Evolutionary conservation across 2,113 vertebrate genomes (phyloP).

Genomic region (Heterochromis multidens): DNA sequence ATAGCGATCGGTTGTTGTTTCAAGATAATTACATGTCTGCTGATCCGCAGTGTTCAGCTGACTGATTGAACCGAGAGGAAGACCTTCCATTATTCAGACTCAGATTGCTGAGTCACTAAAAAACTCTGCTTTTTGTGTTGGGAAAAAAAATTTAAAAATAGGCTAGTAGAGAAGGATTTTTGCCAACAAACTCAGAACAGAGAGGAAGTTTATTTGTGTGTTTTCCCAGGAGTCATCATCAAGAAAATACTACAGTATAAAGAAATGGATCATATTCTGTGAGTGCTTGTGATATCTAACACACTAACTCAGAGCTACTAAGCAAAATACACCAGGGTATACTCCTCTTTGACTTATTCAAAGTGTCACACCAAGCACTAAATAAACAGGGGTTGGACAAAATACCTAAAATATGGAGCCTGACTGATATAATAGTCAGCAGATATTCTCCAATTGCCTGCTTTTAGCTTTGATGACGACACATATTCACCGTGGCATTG

Average conservation of each 20-base stretch:
- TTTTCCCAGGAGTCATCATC: background rate
- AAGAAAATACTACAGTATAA: background rate
- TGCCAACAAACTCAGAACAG: background rate
- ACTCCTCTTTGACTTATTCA: background rate
- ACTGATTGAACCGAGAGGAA: background rate
- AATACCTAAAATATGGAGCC: background rate
- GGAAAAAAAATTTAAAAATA: constrained; percentile 20
- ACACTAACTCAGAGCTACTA: background rate
- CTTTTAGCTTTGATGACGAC: background rate
- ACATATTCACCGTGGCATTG: background rate
- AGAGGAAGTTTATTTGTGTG: background rate
- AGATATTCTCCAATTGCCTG: background rate
- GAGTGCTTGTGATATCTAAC: background rate
- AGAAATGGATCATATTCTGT: background rate
- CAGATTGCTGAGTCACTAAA: constrained; percentile 36
- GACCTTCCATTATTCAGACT: background rate
- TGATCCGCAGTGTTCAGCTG: background rate
- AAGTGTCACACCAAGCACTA: background rate
- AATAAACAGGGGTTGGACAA: background rate
- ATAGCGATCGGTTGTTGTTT: background rate
- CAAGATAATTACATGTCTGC: background rate
- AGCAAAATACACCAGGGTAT: background rate
- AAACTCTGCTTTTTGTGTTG: background rate
- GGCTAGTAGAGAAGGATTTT: constrained; percentile 5
- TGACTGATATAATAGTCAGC: background rate